Conservation (phyloP, 2,888 invertebrate genomes). For the Malthinus flaveolus region DNA sequence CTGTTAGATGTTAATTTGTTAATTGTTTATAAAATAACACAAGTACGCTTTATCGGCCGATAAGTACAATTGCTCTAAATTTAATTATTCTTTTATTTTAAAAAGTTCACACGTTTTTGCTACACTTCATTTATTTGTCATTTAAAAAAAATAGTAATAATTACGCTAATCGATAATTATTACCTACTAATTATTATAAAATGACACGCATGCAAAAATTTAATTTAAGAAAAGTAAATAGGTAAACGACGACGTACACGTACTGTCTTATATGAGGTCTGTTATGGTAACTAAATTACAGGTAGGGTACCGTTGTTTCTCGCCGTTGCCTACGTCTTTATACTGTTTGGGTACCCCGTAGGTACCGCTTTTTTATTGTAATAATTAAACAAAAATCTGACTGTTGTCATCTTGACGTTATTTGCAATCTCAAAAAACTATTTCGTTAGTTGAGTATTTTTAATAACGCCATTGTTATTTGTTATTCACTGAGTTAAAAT, state of each 20-base stretch:
- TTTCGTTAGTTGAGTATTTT: too few relatives aligned
- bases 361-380: too few relatives aligned
- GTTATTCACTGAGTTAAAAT: too few relatives aligned
- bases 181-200: background rate
- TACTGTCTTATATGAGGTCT: constrained; percentile 23
- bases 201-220: constrained; percentile 22
- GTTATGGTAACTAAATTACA: constrained; percentile 13
- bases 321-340: constrained; percentile 9
- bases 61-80: too few relatives aligned
- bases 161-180: background rate
- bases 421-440: background rate
- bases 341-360: background rate
- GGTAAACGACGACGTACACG: constrained; percentile 27
- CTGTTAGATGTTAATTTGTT: too few relatives aligned
- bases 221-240: constrained; percentile 21
- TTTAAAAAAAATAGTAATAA: too few relatives aligned
- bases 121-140: too few relatives aligned
- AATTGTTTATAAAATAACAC: too few relatives aligned
- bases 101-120: too few relatives aligned
- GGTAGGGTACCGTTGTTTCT: constrained; percentile 21
- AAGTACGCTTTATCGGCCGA: too few relatives aligned
- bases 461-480: too few relatives aligned
- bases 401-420: background rate
- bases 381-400: background rate
- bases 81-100: too few relatives aligned